Evolutionary conservation across 2,113 vertebrate species (phyloP).

Genomic region (Calypte anna): DNA sequence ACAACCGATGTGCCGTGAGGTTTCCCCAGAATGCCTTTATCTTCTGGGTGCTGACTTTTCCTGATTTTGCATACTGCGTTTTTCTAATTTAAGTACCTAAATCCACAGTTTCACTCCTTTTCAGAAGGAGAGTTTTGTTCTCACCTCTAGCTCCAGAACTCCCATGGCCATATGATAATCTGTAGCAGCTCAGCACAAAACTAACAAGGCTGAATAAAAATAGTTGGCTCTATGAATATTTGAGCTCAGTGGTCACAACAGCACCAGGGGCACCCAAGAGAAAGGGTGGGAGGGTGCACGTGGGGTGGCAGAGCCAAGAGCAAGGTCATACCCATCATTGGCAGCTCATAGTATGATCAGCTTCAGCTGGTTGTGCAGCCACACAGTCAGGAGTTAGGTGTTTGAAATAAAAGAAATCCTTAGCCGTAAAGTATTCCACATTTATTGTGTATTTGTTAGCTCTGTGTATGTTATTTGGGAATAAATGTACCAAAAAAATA

Average conservation of each 20-base stretch:
- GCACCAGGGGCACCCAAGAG: background rate
- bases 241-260: background rate
- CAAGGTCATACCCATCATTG: background rate
- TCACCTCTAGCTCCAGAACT: background rate
- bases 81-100: background rate
- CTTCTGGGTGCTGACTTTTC: background rate
- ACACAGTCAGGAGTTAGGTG: background rate
- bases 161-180: background rate
- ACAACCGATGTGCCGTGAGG: accelerated
- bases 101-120: background rate
- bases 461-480: background rate
- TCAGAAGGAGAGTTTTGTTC: background rate
- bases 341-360: accelerated
- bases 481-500: background rate
- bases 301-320: background rate
- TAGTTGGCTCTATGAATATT: background rate
- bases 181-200: background rate
- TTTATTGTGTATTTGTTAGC: background rate
- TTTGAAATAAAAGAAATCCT: background rate
- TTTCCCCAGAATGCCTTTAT: background rate
- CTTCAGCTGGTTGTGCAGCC: background rate
- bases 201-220: background rate
- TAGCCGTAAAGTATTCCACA: background rate
- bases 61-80: background rate
- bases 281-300: background rate